Evolutionary conservation across 1,140 invertebrate species (phyloP), one percentile per base, ranked within the genome.

Genomic region (Holcopasites calliopsidis): DNA sequence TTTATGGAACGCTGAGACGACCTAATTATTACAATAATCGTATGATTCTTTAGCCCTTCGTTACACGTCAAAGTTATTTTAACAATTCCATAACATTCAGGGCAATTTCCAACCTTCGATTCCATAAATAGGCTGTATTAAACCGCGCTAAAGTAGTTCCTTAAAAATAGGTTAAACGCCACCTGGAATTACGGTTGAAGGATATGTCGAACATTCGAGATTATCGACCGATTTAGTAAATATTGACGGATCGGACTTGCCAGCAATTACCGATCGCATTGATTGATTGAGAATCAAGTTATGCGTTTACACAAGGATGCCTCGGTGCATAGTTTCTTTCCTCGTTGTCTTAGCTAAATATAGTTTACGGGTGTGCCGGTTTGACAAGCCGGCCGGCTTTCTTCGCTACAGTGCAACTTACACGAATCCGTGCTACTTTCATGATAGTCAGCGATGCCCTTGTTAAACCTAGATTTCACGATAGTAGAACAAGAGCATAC

Each of bases 331-430:
- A 8, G 23, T 76, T 69, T 68, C 47, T 80, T 72, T 68, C 11
- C 42, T 52, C 77, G 49, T n/a, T 23, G 13, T 42, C 42, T 18
- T 60, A 42, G 66, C 72, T 83, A 83, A 79, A 79, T 79, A 76
- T 83, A 83, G 72, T 28, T 10, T n/a, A 62, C 55, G 71, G 72
- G n/a, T 68, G 55, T 42, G 55, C 61, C 49, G 68, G 62, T 79
- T 83, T 83, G 80, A 79, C 80, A 83, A 79, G 80, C 76, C 71
- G 64, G 75, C 65, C 62, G 66, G 74, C 58, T 50, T 66, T 69
- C 58, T 66, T 26, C 23, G 16, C 21, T 26, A 18, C 6, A 6
- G 26, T 47, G 16, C 49, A 6, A 33, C 57, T 55, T 42, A 13
- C 54, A 54, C 42, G 23, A 49, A 50, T 42, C n/a, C 6, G 18